Conservation (phyloP, 2,888 invertebrate genomes). For the Nomada fucata region DNA sequence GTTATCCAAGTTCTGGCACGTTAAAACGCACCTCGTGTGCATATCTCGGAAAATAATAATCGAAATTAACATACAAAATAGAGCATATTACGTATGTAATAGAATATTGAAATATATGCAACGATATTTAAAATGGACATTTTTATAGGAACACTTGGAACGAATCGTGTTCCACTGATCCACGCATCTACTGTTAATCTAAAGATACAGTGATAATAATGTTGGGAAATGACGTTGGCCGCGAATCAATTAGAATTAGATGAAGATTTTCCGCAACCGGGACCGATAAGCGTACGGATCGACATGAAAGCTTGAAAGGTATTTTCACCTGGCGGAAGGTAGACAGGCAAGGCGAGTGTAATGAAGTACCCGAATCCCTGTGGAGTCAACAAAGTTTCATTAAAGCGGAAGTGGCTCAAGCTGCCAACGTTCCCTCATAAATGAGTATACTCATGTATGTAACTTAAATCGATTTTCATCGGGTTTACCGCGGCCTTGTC, state of each 20-base stretch:
- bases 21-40: too few relatives aligned
- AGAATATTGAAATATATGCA: too few relatives aligned
- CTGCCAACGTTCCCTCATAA: constrained; percentile 53
- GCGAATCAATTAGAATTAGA: constrained; percentile 49
- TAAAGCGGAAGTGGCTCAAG: constrained; percentile 65
- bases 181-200: too few relatives aligned
- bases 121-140: too few relatives aligned
- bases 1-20: neutral
- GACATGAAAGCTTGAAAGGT: constrained; percentile 59
- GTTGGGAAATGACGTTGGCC: neutral
- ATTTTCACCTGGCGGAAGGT: constrained; percentile 55
- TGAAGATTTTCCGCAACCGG: constrained; percentile 32
- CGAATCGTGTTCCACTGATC: too few relatives aligned
- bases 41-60: too few relatives aligned
- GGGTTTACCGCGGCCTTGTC: constrained; percentile 47
- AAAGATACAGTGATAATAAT: too few relatives aligned
- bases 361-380: constrained; percentile 63
- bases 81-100: too few relatives aligned
- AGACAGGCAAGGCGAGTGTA: constrained; percentile 47
- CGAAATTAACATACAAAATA: too few relatives aligned
- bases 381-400: constrained; percentile 71
- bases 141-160: too few relatives aligned
- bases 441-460: constrained; percentile 61
- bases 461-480: constrained; percentile 67
- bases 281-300: constrained; percentile 37